These are phyloP conservation scores for Metacarcinus magister DNA, from an alignment of 2,888 invertebrate genomes.

Conservation along the genomic window DNA sequence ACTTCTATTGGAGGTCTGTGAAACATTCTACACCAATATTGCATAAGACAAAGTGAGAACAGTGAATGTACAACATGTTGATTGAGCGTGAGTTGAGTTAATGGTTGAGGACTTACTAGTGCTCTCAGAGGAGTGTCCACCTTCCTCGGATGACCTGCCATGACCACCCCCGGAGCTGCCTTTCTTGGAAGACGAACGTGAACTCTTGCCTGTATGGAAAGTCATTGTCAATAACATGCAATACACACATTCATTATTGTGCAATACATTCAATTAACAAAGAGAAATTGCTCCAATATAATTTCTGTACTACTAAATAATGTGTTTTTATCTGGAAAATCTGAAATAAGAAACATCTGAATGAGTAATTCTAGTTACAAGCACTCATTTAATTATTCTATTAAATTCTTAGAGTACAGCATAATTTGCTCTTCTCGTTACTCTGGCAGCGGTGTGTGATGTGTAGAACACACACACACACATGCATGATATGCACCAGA, in stretches of 20 bases:
- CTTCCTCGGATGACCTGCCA: constrained; percentile 64
- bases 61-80: neutral
- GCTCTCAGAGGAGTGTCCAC: constrained; percentile 70
- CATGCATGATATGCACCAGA: too few relatives aligned
- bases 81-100: neutral
- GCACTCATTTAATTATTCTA: neutral
- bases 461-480: too few relatives aligned
- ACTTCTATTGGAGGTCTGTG: neutral
- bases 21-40: neutral
- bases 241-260: constrained; percentile 17
- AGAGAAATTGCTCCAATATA: neutral
- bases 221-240: neutral
- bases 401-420: neutral
- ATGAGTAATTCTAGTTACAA: neutral
- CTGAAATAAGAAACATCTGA: too few relatives aligned
- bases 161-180: constrained; percentile 34
- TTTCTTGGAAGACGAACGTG: constrained; percentile 69
- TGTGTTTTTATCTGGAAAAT: neutral
- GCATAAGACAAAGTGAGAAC: neutral
- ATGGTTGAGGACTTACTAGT: constrained; percentile 63
- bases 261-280: neutral
- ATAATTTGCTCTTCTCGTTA: too few relatives aligned
- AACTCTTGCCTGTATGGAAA: constrained; percentile 57
- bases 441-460: too few relatives aligned
- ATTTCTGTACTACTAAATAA: neutral